phyloP scores from a whole-genome alignment of 2,797 vertebrate species.

The Hafferia zeledoni region DNA sequence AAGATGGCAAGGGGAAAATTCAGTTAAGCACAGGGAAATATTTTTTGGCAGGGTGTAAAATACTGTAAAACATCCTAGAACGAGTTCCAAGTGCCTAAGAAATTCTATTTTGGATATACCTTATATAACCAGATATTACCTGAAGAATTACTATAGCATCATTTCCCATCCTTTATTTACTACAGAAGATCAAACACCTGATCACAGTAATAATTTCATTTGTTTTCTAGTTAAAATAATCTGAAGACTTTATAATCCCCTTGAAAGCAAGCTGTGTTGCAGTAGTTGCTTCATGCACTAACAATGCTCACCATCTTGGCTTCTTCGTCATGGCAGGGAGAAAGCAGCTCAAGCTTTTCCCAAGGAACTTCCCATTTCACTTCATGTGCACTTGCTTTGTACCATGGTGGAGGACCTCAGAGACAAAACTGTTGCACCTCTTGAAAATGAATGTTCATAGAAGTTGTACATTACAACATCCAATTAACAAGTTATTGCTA shows the following conservation, averaged over 20 bases:
- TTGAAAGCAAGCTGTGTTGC: not conserved
- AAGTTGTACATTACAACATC: not conserved
- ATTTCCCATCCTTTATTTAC: not conserved
- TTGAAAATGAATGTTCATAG: not conserved
- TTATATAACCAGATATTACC: constrained; percentile 43
- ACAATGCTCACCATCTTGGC: not conserved
- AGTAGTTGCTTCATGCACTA: not conserved
- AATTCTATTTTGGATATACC: not conserved
- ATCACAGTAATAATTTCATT: constrained; percentile 48
- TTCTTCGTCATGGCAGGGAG: constrained; percentile 31
- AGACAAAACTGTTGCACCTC: not conserved
- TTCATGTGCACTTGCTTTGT: not conserved
- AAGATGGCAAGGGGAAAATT: not conserved
- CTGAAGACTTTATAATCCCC: not conserved
- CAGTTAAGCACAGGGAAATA: not conserved
- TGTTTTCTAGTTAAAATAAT: constrained; percentile 44
- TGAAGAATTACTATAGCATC: constrained; percentile 52
- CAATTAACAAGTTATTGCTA: not conserved
- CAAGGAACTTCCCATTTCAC: not conserved
- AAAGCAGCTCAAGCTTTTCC: constrained; percentile 23
- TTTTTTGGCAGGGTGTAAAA: not conserved
- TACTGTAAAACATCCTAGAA: constrained; percentile 33
- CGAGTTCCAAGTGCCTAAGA: not conserved
- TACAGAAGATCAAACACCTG: constrained; percentile 58
- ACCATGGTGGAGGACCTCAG: not conserved